phyloP scores from a whole-genome alignment of 23 tunicate species.

The Phallusia fumigata region DNA sequence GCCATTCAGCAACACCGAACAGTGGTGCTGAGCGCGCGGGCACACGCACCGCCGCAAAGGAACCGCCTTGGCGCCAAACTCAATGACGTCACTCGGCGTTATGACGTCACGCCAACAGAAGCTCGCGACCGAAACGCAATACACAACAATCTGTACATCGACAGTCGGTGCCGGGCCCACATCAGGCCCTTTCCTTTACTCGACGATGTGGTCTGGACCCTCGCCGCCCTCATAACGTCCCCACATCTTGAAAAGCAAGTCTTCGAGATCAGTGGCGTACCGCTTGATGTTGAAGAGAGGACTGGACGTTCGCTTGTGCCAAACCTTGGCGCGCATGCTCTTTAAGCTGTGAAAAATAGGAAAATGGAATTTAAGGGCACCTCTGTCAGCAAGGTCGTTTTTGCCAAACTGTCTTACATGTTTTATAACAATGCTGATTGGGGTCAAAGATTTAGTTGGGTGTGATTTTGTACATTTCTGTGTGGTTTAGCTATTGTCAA shows the following conservation, averaged over 20 bases:
- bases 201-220: conserved; percentile 66
- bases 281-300: conserved; percentile 78
- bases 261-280: conserved; percentile 75
- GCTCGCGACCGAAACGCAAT: conserved; percentile 7
- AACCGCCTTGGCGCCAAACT: neutral
- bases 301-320: conserved; percentile 76
- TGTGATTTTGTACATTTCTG: too few relatives aligned
- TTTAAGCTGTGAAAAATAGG: conserved; percentile 65
- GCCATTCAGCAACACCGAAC: too few relatives aligned
- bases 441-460: too few relatives aligned
- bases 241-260: conserved; percentile 86
- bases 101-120: neutral
- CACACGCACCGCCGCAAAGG: too few relatives aligned
- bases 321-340: conserved; percentile 80
- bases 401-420: too few relatives aligned
- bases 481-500: too few relatives aligned
- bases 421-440: too few relatives aligned
- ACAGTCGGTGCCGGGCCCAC: neutral
- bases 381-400: too few relatives aligned
- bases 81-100: conserved; percentile 6
- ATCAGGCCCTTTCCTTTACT: neutral
- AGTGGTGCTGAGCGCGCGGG: too few relatives aligned
- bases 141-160: neutral
- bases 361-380: neutral
- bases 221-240: conserved; percentile 64